A percentile compares a stretch with the other conserved stretches of the same genome.
These are phyloP conservation scores for Phoebastria nigripes DNA, from an alignment of 2,797 vertebrate genomes.

Conservation along the genomic window DNA sequence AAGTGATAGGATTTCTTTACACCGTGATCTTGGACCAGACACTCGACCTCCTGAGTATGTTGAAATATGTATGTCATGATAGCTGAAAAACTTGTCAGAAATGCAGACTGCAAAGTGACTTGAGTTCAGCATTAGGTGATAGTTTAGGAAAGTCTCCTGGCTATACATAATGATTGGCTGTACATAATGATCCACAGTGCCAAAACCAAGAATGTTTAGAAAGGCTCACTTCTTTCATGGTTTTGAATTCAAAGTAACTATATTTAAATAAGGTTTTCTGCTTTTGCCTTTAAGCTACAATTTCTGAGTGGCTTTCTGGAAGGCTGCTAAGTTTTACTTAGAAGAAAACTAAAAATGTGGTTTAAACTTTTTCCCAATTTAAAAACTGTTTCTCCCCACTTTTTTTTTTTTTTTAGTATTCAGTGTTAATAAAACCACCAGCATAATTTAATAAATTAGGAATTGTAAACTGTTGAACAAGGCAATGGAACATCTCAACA, in stretches of 20 bases:
- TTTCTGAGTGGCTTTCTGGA: constrained; percentile 10
- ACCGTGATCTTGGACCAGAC: constrained; percentile 93
- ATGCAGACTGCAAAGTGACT: background rate
- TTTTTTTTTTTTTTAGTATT: background rate
- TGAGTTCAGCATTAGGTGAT: background rate
- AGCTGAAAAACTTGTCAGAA: background rate
- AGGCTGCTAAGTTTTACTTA: background rate
- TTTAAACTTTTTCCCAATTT: background rate
- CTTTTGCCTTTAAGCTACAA: background rate
- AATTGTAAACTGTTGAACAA: background rate
- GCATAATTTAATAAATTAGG: background rate
- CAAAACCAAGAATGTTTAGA: background rate
- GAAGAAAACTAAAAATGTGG: background rate
- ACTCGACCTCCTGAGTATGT: constrained; percentile 98
- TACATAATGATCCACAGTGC: background rate
- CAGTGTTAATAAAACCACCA: background rate
- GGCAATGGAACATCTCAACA: background rate
- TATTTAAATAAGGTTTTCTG: constrained; percentile 13
- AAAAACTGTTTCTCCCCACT: background rate
- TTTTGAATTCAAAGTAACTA: background rate
- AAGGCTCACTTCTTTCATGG: background rate
- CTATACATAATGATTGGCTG: background rate
- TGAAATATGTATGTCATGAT: constrained; percentile 1
- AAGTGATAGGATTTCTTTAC: constrained; percentile 95
- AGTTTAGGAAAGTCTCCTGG: background rate